Conservation (phyloP, 2,113 vertebrate genomes). For the Pagrus major region DNA sequence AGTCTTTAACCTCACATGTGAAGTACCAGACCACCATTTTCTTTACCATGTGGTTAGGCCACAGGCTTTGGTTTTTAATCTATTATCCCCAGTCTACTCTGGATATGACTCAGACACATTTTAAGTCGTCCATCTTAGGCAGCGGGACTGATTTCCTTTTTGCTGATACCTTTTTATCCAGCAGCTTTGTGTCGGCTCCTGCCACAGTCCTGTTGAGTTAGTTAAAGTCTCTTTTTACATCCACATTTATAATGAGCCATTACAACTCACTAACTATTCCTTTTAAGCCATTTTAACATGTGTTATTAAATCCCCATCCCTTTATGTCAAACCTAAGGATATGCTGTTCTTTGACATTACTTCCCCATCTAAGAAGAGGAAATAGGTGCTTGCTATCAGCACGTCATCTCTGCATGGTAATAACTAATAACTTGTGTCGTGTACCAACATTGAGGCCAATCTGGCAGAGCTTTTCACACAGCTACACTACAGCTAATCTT, state of each 20-base stretch:
- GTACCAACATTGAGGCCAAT: neutral
- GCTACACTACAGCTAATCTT: slow-evolving; percentile 6
- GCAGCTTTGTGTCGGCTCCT: neutral
- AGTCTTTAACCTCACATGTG: neutral
- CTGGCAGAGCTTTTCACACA: slow-evolving; percentile 13
- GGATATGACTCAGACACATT: neutral
- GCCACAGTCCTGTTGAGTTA: neutral
- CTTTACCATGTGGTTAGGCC: neutral
- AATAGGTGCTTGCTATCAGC: neutral
- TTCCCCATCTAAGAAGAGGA: neutral
- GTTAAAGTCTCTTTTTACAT: neutral
- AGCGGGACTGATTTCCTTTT: neutral
- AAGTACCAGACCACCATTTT: neutral
- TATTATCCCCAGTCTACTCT: neutral
- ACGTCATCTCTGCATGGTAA: neutral
- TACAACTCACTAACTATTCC: neutral
- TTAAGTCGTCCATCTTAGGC: neutral
- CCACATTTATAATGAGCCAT: neutral
- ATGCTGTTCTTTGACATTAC: neutral
- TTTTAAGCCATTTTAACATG: neutral
- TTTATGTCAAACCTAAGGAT: neutral
- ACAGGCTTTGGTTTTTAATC: neutral
- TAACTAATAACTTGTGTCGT: slow-evolving; percentile 13
- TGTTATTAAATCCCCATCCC: neutral
- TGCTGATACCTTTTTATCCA: neutral